These are phyloP conservation scores for Manduca sexta DNA, from an alignment of 1,140 invertebrate species.

Conservation along the genomic window DNA sequence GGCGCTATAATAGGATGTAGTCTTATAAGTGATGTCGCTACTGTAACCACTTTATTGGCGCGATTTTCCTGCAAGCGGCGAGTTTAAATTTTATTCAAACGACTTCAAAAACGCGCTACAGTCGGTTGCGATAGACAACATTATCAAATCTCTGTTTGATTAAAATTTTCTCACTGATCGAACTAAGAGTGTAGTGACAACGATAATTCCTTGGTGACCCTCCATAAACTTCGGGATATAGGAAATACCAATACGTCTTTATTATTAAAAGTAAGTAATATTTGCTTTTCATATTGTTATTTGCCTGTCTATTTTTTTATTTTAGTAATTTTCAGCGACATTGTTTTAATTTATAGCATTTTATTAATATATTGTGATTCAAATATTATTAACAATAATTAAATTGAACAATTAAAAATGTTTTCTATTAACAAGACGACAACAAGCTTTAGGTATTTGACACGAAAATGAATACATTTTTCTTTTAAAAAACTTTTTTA, in stretches of 20 bases:
- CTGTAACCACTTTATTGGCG: slow-evolving; percentile 16
- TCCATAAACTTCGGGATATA: no score
- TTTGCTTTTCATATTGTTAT: neutral
- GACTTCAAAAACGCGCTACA: slow-evolving; percentile 57
- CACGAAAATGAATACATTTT: no score
- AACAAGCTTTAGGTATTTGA: no score
- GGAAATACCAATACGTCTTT: neutral
- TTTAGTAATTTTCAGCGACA: no score
- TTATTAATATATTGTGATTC: no score
- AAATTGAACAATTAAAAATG: no score
- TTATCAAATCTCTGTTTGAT: neutral
- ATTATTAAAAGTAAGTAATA: neutral
- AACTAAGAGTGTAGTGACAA: neutral
- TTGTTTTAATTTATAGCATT: no score
- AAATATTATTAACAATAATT: no score
- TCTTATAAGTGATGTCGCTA: slow-evolving; percentile 29
- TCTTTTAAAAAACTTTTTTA: no score
- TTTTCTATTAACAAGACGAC: no score
- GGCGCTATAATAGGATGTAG: slow-evolving; percentile 10
- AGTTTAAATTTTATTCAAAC: slow-evolving; percentile 60
- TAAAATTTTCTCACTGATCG: neutral
- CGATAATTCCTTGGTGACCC: neutral
- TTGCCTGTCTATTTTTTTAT: no score
- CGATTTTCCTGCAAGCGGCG: slow-evolving; percentile 34
- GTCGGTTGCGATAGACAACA: slow-evolving; percentile 19